Evolutionary conservation across 2,888 invertebrate species (phyloP), one percentile per base, ranked within the genome.

Genomic region (Balanococcus diminutus): DNA sequence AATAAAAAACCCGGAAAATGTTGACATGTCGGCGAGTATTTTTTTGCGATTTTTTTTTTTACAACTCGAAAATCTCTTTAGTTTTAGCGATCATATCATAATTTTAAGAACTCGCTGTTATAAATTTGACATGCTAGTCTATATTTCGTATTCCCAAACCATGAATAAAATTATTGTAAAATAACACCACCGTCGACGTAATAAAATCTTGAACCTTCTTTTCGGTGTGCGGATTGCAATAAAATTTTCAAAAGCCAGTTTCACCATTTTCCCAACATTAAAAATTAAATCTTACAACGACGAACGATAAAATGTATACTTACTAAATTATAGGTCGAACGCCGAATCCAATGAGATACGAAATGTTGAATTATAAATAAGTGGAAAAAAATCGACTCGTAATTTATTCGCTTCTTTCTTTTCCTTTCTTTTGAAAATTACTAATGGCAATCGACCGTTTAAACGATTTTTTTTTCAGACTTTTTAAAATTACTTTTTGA

Each of bases 61-160:
- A 75, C 75, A 32, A 75, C 75, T 32, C 32, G n/a, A 32, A 32
- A 75, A 75, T 32, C 75, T 75, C 32, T 75, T 32, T 32, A 32
- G 75, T 75, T 32, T 67, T 11, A 31, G 67, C 67, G n/a, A 32
- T 75, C 31, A 32, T 75, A 4, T n/a, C 75, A 32, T 75, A 31
- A 75, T 75, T 75, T 75, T 75, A n/a, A 75, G 14, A 31, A n/a
- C 75, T 75, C 9, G 61, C n/a, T n/a, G 32, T 28, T 32, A 75
- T 75, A 75, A 75, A 75, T 75, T 75, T 75, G 75, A 75, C 75
- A 75, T 32, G 32, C 32, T 32, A 75, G 75, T 75, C 75, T 75
- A 75, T 75, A 75, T 75, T 75, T 75, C n/a, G n/a, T 75, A 75
- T 75, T 75, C 75, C 75, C 75, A 75, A 75, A 32, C 75, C 75